phyloP scores from a whole-genome alignment of 2,797 vertebrate genomes.

The Aphelocoma californica region DNA sequence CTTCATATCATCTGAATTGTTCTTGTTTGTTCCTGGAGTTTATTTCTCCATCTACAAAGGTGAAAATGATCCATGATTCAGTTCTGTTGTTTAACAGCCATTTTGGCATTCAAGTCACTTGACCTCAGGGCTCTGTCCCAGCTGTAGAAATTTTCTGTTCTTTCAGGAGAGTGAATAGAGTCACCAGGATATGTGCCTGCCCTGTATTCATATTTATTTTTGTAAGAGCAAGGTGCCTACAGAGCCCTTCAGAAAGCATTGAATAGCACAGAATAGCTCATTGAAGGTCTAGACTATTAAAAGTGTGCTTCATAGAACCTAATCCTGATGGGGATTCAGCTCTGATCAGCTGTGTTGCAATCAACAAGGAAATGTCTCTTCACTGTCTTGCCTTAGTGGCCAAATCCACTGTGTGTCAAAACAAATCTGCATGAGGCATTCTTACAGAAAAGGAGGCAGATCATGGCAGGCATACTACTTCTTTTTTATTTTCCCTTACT shows the following conservation, averaged over 20 bases:
- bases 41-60: background rate
- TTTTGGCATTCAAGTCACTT: background rate
- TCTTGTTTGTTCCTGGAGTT: background rate
- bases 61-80: background rate
- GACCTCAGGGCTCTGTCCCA: background rate
- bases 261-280: background rate
- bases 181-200: no score
- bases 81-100: background rate
- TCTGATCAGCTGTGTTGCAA: background rate
- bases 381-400: background rate
- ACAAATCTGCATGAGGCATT: background rate
- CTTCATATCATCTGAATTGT: background rate
- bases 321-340: background rate
- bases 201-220: background rate
- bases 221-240: background rate
- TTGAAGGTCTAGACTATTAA: background rate
- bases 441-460: background rate
- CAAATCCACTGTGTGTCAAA: background rate
- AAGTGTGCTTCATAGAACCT: background rate
- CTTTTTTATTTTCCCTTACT: background rate
- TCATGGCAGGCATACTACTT: no score
- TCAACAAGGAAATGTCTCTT: background rate
- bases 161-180: background rate
- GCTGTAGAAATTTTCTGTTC: background rate
- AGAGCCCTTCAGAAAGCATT: background rate